Evolutionary conservation across 2,797 vertebrate species (phyloP).

Genomic region (Manis crassicaudata): DNA sequence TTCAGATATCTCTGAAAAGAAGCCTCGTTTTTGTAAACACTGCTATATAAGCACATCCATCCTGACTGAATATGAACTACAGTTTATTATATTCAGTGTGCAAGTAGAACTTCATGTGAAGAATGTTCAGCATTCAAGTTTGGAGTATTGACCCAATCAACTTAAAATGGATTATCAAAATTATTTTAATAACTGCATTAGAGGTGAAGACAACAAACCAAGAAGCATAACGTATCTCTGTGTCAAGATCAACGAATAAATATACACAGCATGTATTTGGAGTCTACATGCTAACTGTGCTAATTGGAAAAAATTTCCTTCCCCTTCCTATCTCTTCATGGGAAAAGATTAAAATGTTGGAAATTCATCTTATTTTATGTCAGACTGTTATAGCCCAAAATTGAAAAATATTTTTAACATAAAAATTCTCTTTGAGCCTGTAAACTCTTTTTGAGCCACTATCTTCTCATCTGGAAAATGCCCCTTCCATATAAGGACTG

Average conservation of each 20-base stretch:
- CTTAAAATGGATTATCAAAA: not conserved
- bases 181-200: constrained; percentile 1
- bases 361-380: constrained; percentile 1
- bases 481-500: not conserved
- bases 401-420: not conserved
- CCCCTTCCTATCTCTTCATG: not conserved
- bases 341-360: not conserved
- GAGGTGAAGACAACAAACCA: not conserved
- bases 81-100: not conserved
- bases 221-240: not conserved
- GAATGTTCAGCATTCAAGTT: not conserved
- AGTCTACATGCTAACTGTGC: not conserved
- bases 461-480: not conserved
- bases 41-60: not conserved
- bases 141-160: not conserved
- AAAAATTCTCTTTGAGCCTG: not conserved
- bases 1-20: constrained; percentile 41
- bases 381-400: not conserved
- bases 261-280: not conserved
- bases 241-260: not conserved
- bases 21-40: constrained; percentile 34
- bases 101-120: not conserved
- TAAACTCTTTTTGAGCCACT: not conserved
- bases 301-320: not conserved
- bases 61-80: not conserved